Percentiles rank a stretch among this genome's conserved stretches.
These are phyloP conservation scores for Sanderia malayensis DNA, from an alignment of 30 jellyfish, hydroid and myxozoan genomes.

Conservation along the genomic window DNA sequence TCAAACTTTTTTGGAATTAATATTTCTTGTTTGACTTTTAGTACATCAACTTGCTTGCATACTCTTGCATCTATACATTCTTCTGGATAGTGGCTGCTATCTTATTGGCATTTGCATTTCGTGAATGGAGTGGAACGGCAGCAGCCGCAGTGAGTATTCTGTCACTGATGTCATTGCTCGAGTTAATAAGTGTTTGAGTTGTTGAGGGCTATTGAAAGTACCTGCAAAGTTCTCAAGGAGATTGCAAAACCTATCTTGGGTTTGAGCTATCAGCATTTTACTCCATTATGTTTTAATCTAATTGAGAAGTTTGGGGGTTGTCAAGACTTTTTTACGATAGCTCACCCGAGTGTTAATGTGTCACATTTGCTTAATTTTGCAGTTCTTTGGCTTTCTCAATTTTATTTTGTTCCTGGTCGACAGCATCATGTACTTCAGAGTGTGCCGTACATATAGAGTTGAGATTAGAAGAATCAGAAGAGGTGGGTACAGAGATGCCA, in stretches of 20 bases:
- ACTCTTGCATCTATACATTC: constrained; percentile 82
- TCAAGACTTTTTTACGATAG: too few relatives aligned
- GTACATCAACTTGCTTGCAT: constrained; percentile 85
- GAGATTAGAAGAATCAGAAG: constrained; percentile 76
- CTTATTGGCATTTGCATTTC: constrained; percentile 64
- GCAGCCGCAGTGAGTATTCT: constrained; percentile 97
- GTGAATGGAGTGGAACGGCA: constrained; percentile 73
- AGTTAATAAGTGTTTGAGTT: too few relatives aligned
- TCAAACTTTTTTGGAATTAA: too few relatives aligned
- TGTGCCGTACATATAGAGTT: constrained; percentile 85
- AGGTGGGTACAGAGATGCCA: constrained; percentile 67
- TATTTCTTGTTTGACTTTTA: constrained; percentile 22
- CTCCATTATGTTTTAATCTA: too few relatives aligned
- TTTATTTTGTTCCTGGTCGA: constrained; percentile 80
- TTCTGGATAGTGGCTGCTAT: constrained; percentile 85
- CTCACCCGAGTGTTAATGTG: too few relatives aligned
- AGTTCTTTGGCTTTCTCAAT: constrained; percentile 92
- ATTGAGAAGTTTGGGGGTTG: too few relatives aligned
- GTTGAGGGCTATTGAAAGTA: too few relatives aligned
- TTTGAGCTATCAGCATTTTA: too few relatives aligned
- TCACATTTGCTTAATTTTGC: constrained; percentile 13
- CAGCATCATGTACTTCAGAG: constrained; percentile 80
- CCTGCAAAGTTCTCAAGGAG: too few relatives aligned
- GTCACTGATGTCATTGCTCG: too few relatives aligned
- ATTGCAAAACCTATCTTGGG: too few relatives aligned